Base-by-base conservation (phyloP, 2,888 invertebrate genomes). In the Clepsis dumicolana region DNA sequence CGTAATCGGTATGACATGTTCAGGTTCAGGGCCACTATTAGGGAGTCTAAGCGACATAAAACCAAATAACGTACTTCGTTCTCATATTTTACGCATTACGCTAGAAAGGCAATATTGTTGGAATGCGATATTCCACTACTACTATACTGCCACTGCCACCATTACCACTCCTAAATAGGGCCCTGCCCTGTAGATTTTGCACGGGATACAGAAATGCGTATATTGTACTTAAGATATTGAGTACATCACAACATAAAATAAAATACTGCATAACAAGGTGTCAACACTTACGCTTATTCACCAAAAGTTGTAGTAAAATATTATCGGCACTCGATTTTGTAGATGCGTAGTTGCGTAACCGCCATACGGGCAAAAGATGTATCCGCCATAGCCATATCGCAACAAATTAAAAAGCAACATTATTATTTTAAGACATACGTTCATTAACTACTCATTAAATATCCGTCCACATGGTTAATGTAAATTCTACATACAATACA, bases 231-330 rank as follows among this genome's bases (percentile, higher is more conserved):
- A 57, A 38, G 29, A 12, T 61, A 66, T 38, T 56, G 48, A 56
- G 50, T 56, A 62, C 48, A 62, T 62, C 27, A 62, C 66, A 66
- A 62, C 65, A 64, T 48, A 53, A 65, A 32, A 29, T 4, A 54
- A 32, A 61, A 67, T 67, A 67, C 66, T 67, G 62, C 41, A 56
- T 21, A 32, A 54, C 32, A 38, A 60, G 54, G 48, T 44, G 44
- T 48, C 61, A 32, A 53, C 27, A 59, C 59, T 59, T 59, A 57
- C 7, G 38, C 32, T 18, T 25, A 41, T 57, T 24, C 38, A 21
- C 29, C 12, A 56, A 24, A 16, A 16, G 16, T 25, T 10, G 7
- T 21, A 12, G 48, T 21, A 12, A 21, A 21, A 10, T 48, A 21
- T 12, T 48, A 21, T 10, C 12, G 48, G 21, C 2, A 48, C 10